phyloP scores from a whole-genome alignment of 2,888 invertebrate species.

The Pterobdella sp. region DNA sequence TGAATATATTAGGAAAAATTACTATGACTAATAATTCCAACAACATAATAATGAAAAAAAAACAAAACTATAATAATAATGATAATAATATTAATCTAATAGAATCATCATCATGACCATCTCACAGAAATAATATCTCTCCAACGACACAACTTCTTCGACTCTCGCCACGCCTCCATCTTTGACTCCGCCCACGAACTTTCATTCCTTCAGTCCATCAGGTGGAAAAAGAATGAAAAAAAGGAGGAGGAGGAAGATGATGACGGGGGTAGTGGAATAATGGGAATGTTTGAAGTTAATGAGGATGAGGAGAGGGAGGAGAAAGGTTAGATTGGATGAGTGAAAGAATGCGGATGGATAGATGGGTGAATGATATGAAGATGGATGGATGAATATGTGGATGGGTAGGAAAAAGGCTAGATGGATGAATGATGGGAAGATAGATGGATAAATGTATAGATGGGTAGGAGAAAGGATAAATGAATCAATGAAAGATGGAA shows the following conservation, averaged over 20 bases:
- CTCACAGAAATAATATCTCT: not conserved
- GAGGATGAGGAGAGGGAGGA: slow-evolving; percentile 18
- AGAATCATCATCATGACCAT: not conserved
- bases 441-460: not conserved
- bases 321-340: not conserved
- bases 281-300: slow-evolving; percentile 29
- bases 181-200: not conserved
- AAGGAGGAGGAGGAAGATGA: slow-evolving; percentile 35
- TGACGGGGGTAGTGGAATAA: slow-evolving; percentile 33
- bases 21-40: too few relatives aligned
- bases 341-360: not conserved
- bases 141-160: not conserved
- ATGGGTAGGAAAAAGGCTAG: not conserved
- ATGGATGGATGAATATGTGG: too few relatives aligned
- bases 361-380: too few relatives aligned
- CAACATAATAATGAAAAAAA: too few relatives aligned
- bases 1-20: too few relatives aligned
- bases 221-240: not conserved
- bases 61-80: not conserved
- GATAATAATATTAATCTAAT: not conserved
- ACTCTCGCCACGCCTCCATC: not conserved
- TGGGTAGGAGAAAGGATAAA: too few relatives aligned
- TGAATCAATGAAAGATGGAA: too few relatives aligned
- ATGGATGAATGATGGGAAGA: not conserved
- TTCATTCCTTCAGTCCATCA: not conserved